Evolutionary conservation across 35 echinoderm and acorn worm genomes (phyloP).

Genomic region (Amphiura filiformis): DNA sequence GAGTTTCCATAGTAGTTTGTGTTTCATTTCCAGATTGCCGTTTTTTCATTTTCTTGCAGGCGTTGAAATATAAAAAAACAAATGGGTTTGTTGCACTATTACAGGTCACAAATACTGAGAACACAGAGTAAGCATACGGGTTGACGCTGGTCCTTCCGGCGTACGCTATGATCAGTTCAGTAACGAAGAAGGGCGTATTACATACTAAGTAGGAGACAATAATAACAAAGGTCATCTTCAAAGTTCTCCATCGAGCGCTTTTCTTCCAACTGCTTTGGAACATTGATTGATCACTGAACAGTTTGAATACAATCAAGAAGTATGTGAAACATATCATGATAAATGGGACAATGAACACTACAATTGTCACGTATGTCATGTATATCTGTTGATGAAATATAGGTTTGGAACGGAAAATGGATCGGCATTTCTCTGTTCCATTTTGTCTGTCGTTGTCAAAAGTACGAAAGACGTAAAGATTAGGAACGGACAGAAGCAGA

Average conservation of each 20-base stretch:
- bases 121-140: slow-evolving; percentile 55
- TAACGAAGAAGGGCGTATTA: slow-evolving; percentile 74
- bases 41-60: slow-evolving; percentile 40
- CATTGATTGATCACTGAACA: slow-evolving; percentile 55
- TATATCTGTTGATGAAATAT: slow-evolving; percentile 55
- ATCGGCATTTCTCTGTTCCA: slow-evolving; percentile 32
- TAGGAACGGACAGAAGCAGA: slow-evolving; percentile 61
- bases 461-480: slow-evolving; percentile 67
- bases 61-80: slow-evolving; percentile 85
- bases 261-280: slow-evolving; percentile 80
- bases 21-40: slow-evolving; percentile 24
- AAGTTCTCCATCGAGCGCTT: slow-evolving; percentile 68
- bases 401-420: slow-evolving; percentile 27
- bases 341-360: slow-evolving; percentile 68
- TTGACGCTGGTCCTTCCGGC: slow-evolving; percentile 12
- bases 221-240: slow-evolving; percentile 96
- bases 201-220: slow-evolving; percentile 84
- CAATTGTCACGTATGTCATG: slow-evolving; percentile 53
- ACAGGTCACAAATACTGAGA: slow-evolving; percentile 74
- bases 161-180: slow-evolving; percentile 54
- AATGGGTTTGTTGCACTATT: slow-evolving; percentile 86
- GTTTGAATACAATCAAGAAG: slow-evolving; percentile 61
- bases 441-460: neutral
- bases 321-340: slow-evolving; percentile 70
- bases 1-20: neutral